Conservation (phyloP, 1,140 invertebrate genomes). For the Leptinotarsa undecemlineata region DNA sequence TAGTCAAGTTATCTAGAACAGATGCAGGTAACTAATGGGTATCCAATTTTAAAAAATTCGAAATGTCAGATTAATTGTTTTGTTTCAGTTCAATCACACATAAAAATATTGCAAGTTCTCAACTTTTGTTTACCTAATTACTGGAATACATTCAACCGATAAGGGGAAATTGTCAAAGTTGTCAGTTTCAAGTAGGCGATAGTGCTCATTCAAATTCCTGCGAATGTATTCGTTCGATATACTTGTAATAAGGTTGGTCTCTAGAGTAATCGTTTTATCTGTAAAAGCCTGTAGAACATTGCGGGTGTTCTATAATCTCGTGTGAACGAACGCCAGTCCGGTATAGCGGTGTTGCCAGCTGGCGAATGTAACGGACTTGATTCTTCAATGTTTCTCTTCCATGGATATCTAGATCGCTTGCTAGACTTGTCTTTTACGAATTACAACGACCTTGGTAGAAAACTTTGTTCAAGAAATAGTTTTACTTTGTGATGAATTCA, state of each 20-base stretch:
- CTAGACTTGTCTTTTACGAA: slow-evolving; percentile 33
- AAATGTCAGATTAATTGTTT: no score
- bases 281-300: slow-evolving; percentile 42
- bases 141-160: neutral
- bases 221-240: neutral
- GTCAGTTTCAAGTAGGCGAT: neutral
- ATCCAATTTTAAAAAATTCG: neutral
- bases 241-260: neutral
- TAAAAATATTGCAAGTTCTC: neutral
- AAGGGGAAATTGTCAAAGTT: neutral
- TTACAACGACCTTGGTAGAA: slow-evolving; percentile 37
- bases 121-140: slow-evolving; percentile 8
- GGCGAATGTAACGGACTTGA: slow-evolving; percentile 43
- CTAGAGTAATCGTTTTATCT: neutral
- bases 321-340: slow-evolving; percentile 51
- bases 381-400: slow-evolving; percentile 38
- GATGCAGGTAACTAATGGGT: neutral
- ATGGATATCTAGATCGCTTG: slow-evolving; percentile 41
- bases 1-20: neutral
- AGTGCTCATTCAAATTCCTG: neutral
- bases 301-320: slow-evolving; percentile 47
- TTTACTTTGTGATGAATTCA: neutral
- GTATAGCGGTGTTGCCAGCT: slow-evolving; percentile 44
- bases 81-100: neutral
- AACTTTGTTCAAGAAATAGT: slow-evolving; percentile 10